phyloP scores from a whole-genome alignment of 1,140 invertebrate species.

The Apis dorsata region DNA sequence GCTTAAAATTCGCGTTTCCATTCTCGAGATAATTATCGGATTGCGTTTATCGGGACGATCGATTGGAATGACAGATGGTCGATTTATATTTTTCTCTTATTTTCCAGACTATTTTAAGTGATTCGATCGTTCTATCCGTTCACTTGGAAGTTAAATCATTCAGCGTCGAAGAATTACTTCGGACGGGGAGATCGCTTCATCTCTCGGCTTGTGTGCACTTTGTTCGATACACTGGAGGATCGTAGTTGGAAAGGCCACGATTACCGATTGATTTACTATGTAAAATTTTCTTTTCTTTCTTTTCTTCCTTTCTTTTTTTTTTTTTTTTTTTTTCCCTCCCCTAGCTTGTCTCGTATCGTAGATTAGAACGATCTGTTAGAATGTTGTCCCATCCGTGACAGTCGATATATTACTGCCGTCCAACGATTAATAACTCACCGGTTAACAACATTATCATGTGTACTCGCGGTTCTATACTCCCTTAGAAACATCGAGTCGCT shows the following conservation, averaged over 20 bases:
- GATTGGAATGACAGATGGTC: not conserved
- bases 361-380: conserved; percentile 30
- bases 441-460: conserved; percentile 37
- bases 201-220: conserved; percentile 3
- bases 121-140: not conserved
- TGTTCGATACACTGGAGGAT: not conserved
- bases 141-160: conserved; percentile 27
- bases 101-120: not conserved
- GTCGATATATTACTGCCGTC: conserved; percentile 27
- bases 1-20: not conserved
- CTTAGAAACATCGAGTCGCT: too few relatives aligned
- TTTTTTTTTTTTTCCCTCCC: not conserved
- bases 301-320: not conserved
- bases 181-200: conserved; percentile 26
- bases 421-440: conserved; percentile 30
- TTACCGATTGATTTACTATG: conserved; percentile 46
- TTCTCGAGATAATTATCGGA: not conserved
- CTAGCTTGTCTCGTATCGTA: conserved; percentile 27
- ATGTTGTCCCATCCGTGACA: conserved; percentile 31
- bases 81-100: conserved; percentile 5
- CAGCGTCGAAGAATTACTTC: conserved; percentile 18
- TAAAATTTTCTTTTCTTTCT: conserved; percentile 26
- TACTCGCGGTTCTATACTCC: not conserved
- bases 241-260: conserved; percentile 12
- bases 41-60: too few relatives aligned